Evolutionary conservation across 2,888 invertebrate species (phyloP).

Genomic region (Polymixis flavicincta): DNA sequence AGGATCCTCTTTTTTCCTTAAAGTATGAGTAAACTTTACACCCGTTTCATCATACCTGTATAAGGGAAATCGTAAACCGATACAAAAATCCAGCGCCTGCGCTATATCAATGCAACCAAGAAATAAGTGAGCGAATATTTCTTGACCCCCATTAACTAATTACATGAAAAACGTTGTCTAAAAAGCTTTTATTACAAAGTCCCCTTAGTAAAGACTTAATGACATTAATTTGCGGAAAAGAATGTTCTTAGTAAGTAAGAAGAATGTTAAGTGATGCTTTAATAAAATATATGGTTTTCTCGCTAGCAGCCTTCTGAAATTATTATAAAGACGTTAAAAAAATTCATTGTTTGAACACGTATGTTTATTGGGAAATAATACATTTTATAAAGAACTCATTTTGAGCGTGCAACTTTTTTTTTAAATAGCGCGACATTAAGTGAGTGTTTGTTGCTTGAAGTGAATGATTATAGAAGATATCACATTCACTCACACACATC

Average conservation of each 20-base stretch:
- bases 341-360: not conserved
- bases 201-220: conserved; percentile 27
- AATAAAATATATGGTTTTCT: not conserved
- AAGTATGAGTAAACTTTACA: too few relatives aligned
- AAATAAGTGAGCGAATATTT: conserved; percentile 34
- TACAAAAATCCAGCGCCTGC: not conserved
- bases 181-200: conserved; percentile 52
- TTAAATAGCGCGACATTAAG: not conserved
- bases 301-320: not conserved
- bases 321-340: not conserved
- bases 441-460: not conserved
- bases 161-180: conserved; percentile 44
- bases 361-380: not conserved
- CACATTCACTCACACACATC: not conserved
- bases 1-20: too few relatives aligned
- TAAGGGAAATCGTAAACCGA: too few relatives aligned
- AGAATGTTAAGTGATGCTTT: not conserved
- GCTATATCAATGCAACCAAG: conserved; percentile 19
- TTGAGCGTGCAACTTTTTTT: not conserved
- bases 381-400: not conserved
- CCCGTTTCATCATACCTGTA: too few relatives aligned
- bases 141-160: conserved; percentile 40
- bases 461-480: not conserved
- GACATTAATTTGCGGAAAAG: conserved; percentile 34
- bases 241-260: conserved; percentile 1